Evolutionary conservation across 2,113 vertebrate genomes (phyloP).

Genomic region (Lophius piscatorius): DNA sequence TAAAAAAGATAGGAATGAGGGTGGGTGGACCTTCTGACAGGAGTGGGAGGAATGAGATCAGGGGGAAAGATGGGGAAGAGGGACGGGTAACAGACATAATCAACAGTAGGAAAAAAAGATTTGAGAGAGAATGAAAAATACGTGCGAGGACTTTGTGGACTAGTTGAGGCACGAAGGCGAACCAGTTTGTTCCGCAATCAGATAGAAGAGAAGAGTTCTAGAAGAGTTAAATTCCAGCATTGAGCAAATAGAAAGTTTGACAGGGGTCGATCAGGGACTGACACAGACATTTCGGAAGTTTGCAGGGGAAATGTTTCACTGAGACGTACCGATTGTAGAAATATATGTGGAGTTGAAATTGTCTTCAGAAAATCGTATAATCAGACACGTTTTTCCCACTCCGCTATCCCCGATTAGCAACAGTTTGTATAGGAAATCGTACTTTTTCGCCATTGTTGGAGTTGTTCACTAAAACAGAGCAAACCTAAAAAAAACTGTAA

Average conservation of each 20-base stretch:
- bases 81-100: conserved; percentile 26
- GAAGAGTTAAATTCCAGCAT: conserved; percentile 23
- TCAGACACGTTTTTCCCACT: conserved; percentile 94
- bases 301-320: conserved; percentile 2
- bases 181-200: conserved; percentile 46
- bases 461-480: conserved; percentile 8
- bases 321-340: conserved; percentile 93
- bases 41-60: conserved; percentile 65
- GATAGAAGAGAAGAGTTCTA: no score
- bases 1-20: conserved; percentile 74
- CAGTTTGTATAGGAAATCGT: conserved; percentile 93
- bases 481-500: neutral
- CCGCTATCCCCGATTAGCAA: conserved; percentile 94
- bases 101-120: neutral
- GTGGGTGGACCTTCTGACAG: conserved; percentile 64
- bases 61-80: conserved; percentile 40
- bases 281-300: conserved; percentile 6
- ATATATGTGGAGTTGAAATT: conserved; percentile 95
- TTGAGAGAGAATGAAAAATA: conserved; percentile 1
- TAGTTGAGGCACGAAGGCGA: conserved; percentile 73
- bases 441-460: conserved; percentile 88
- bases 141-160: conserved; percentile 40
- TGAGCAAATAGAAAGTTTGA: conserved; percentile 16
- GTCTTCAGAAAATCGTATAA: conserved; percentile 94
- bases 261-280: conserved; percentile 3